Conservation (phyloP, 2,797 vertebrate species). For the Pseudochromis fuscus region DNA sequence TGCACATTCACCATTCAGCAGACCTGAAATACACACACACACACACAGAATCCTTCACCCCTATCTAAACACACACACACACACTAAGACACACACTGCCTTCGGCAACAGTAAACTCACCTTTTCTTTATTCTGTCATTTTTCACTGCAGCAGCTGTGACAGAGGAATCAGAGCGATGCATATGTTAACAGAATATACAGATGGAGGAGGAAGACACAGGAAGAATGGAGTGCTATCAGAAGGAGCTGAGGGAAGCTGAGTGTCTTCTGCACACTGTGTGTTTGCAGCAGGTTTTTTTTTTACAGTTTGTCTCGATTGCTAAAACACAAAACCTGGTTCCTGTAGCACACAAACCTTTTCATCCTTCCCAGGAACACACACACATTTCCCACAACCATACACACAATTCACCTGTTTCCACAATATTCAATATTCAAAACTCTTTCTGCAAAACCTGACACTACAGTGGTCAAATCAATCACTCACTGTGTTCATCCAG, state of each 20-base stretch:
- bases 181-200: slow-evolving; percentile 58
- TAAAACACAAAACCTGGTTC: no score
- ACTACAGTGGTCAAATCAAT: no score
- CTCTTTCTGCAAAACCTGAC: no score
- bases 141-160: slow-evolving; percentile 68
- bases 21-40: not conserved
- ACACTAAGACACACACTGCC: slow-evolving; percentile 12
- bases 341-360: no score
- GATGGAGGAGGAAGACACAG: not conserved
- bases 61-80: not conserved
- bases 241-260: not conserved
- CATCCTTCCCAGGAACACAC: no score
- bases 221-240: not conserved
- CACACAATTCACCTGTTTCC: no score
- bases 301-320: no score
- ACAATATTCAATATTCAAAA: no score
- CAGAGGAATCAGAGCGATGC: slow-evolving; percentile 60
- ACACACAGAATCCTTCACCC: not conserved
- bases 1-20: not conserved
- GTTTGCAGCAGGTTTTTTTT: not conserved
- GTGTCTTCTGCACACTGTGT: not conserved
- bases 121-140: slow-evolving; percentile 67
- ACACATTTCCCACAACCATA: no score
- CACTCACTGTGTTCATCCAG: no score
- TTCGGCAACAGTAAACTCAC: slow-evolving; percentile 67